Conservation (phyloP, 2,113 vertebrate species). For the Callipepla squamata region DNA sequence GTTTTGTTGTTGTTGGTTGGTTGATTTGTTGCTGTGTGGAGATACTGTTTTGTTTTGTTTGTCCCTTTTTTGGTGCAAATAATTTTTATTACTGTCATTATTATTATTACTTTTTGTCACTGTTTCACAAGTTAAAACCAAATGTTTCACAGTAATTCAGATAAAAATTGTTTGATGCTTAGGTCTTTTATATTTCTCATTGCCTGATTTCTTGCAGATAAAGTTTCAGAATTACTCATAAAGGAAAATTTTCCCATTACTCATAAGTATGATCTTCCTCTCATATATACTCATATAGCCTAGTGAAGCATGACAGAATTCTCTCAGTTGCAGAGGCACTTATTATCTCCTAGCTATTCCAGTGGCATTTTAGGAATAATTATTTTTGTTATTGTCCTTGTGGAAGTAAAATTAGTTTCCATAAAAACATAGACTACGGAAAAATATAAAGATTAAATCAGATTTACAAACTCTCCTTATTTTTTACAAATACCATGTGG, state of each 20-base stretch:
- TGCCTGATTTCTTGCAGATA: not conserved
- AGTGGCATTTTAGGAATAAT: constrained; percentile 21
- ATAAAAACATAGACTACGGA: not conserved
- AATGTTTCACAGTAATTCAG: not conserved
- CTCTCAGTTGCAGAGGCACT: not conserved
- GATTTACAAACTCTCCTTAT: not conserved
- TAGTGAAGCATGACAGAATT: constrained; percentile 11
- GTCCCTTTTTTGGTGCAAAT: not conserved
- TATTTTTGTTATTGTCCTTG: constrained; percentile 4
- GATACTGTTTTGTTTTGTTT: not conserved
- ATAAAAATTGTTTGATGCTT: not conserved
- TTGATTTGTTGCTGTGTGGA: not conserved
- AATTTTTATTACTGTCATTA: not conserved
- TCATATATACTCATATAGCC: not conserved
- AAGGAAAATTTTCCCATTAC: not conserved
- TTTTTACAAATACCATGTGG: not conserved
- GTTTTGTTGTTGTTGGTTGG: not conserved
- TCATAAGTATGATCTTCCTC: not conserved
- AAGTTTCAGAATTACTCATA: not conserved
- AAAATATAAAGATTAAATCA: not conserved
- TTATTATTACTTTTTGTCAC: not conserved
- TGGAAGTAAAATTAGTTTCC: not conserved
- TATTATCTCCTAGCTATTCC: not conserved
- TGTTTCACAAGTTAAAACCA: not conserved
- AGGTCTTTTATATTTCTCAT: not conserved